Evolutionary conservation across 2,888 invertebrate species (phyloP), one percentile per base, ranked within the genome.

Genomic region (Harpalus rufipes): DNA sequence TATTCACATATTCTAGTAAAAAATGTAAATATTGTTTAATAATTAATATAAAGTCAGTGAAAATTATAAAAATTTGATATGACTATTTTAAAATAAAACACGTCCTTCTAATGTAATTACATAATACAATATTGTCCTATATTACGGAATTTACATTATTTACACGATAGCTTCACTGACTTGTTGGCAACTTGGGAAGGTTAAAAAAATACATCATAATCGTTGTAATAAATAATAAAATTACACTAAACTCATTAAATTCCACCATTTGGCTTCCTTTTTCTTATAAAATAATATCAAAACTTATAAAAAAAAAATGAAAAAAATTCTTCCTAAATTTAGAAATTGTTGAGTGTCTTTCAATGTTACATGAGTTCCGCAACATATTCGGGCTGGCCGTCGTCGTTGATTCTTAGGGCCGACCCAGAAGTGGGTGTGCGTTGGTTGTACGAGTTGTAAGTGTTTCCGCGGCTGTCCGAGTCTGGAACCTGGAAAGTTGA

Each of bases 401-500:
- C 92, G 86, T 92, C 91, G 88, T 92, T 93, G 83, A 93, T 90
- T 56, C 92, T 92, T 76, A 93, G 89, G 87, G 92, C 92, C n/a
- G 92, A 90, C 63, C 91, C 89, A 85, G 88, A 87, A 86, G 25
- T 87, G 87, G 32, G 87, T 41, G 79, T 56, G 44, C 44, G 44
- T 63, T 81, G 65, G n/a, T 85, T 82, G 59, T 86, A 80, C 68
- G 87, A 86, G 92, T 88, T 1, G 92, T 92, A 3, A 91, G 93
- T 0, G 91, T 93, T 88, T 91, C 92, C 16, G 91, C 92, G 0
- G 92, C 86, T 93, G 65, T 91, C 92, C 0, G 92, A 90, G 63
- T 91, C 91, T 14, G 95, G 95, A 10, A 95, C 96, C 90, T 95
- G 95, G 89, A 95, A 95, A 85, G 95, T 95, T 87, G 95, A 95